A percentile compares a stretch with the other conserved stretches of the same genome.
Conservation (phyloP, 2,888 invertebrate species). For the Aleiodes testaceus region DNA sequence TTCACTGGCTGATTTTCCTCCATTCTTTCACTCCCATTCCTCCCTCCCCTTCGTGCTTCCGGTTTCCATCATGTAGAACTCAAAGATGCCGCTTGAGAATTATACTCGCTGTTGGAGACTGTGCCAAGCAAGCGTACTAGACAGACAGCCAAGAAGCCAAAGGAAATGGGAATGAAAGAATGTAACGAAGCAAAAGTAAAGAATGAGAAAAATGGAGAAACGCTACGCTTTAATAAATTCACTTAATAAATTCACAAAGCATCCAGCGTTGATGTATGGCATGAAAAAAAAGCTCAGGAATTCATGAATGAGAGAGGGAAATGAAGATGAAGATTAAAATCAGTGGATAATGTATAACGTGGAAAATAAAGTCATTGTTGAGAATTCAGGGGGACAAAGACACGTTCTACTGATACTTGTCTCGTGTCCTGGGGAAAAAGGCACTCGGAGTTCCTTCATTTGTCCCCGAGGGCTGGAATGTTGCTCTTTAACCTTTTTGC, state of each 20-base stretch:
- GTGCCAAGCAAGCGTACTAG: slow-evolving; percentile 1
- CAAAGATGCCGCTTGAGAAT: slow-evolving; percentile 27
- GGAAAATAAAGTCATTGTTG: slow-evolving; percentile 5
- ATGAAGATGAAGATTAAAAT: slow-evolving; percentile 1
- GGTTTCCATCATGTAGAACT: slow-evolving; percentile 15
- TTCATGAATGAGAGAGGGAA: no score
- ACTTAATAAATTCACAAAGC: not conserved
- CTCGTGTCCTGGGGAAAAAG: not conserved
- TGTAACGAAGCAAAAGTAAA: slow-evolving; percentile 16
- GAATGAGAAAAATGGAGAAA: not conserved
- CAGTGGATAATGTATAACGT: not conserved
- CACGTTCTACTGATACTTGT: not conserved
- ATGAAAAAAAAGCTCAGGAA: not conserved
- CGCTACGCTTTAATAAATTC: not conserved
- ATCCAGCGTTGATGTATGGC: not conserved
- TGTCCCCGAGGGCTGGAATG: slow-evolving; percentile 8
- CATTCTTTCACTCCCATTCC: slow-evolving; percentile 46
- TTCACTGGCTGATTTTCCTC: no score
- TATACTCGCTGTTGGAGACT: slow-evolving; percentile 1
- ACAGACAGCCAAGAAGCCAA: slow-evolving; percentile 39
- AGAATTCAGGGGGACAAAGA: not conserved
- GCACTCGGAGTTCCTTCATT: slow-evolving; percentile 1
- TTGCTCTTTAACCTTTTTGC: not conserved
- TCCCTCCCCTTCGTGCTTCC: slow-evolving; percentile 46
- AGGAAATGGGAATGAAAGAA: not conserved